Evolutionary conservation across 2,113 vertebrate species (phyloP).

Genomic region (Phaethon lepturus): DNA sequence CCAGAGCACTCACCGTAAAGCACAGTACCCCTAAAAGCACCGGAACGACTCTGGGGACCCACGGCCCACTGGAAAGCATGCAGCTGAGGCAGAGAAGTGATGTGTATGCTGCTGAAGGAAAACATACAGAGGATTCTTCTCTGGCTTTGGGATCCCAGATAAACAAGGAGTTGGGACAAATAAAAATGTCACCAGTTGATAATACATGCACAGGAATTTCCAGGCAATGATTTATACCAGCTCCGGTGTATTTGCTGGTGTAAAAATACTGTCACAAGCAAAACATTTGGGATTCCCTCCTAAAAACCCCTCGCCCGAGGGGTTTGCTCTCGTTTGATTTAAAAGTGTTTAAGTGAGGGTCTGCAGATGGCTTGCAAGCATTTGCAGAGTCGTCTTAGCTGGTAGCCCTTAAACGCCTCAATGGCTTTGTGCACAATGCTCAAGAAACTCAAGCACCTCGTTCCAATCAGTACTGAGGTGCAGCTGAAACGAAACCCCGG

Average conservation of each 20-base stretch:
- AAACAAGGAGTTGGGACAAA: background rate
- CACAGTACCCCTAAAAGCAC: background rate
- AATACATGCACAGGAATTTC: background rate
- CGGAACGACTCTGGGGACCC: background rate
- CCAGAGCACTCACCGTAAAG: background rate
- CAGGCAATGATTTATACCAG: background rate
- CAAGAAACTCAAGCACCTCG: background rate
- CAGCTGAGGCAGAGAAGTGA: background rate
- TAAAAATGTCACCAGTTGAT: background rate
- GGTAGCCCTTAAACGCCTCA: fast-evolving
- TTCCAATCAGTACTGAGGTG: background rate
- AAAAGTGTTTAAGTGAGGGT: background rate
- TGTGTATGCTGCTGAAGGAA: background rate
- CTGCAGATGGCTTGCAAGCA: background rate
- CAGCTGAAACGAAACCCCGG: background rate
- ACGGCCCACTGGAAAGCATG: background rate
- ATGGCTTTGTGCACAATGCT: background rate
- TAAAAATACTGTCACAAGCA: background rate
- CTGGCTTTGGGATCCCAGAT: background rate
- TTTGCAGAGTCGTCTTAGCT: background rate
- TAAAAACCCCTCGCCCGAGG: fast-evolving
- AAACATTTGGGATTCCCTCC: background rate
- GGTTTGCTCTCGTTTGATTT: background rate
- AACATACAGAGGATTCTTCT: background rate
- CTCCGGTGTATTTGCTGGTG: background rate